Conservation (phyloP, 2,888 invertebrate species). For the Mimas tiliae region DNA sequence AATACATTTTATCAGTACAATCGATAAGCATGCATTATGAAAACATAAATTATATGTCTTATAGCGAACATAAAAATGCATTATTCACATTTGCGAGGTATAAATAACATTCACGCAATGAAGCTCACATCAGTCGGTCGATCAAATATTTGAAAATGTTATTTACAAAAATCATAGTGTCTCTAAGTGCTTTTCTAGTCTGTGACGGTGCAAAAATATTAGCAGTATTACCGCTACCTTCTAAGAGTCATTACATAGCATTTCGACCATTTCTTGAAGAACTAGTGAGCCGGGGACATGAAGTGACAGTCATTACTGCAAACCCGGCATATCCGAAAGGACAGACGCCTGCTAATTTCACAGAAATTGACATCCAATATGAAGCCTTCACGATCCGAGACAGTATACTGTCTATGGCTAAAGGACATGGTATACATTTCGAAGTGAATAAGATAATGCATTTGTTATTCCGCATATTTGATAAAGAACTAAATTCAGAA, state of each 20-base stretch:
- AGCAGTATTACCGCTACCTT: slow-evolving; percentile 46
- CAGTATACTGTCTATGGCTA: neutral
- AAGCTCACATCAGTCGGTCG: neutral
- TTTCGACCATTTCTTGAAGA: slow-evolving; percentile 48
- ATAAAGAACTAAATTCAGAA: slow-evolving; percentile 40
- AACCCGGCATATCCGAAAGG: slow-evolving; percentile 46
- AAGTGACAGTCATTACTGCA: slow-evolving; percentile 47
- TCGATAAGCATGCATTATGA: no score
- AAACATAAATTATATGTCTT: no score
- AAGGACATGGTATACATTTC: slow-evolving; percentile 31
- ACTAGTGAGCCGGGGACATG: slow-evolving; percentile 49
- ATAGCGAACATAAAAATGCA: no score
- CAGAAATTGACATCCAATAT: slow-evolving; percentile 54
- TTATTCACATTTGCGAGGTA: no score
- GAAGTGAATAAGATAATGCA: slow-evolving; percentile 27
- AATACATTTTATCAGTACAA: no score
- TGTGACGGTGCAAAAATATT: slow-evolving; percentile 34
- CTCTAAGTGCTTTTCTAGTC: neutral
- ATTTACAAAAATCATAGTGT: neutral
- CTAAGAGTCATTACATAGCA: slow-evolving; percentile 51
- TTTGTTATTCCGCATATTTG: slow-evolving; percentile 33
- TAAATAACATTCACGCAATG: no score
- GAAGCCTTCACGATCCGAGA: slow-evolving; percentile 42
- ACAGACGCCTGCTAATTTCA: slow-evolving; percentile 44
- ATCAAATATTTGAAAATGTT: neutral